A percentile compares a stretch with the other conserved stretches of the same genome.
Conservation (phyloP, 2,888 invertebrate species). For the Cheilosia scutellata region DNA sequence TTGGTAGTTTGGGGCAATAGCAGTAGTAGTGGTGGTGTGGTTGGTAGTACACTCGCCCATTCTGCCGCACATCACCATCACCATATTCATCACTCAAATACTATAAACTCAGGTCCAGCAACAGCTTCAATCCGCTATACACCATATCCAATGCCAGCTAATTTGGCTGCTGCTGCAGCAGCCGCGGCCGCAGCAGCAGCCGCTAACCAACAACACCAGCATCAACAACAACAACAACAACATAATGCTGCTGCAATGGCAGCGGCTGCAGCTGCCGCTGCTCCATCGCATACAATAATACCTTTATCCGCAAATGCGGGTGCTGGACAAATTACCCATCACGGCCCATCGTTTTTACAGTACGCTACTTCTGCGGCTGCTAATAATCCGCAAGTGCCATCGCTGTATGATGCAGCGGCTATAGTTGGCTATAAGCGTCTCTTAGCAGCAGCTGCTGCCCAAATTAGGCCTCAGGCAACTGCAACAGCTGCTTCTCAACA, state of each 20-base stretch:
- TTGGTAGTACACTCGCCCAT: slow-evolving; percentile 81
- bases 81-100: slow-evolving; percentile 76
- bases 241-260: slow-evolving; percentile 81
- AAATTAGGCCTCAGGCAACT: slow-evolving; percentile 80
- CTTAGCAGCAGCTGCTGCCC: slow-evolving; percentile 83
- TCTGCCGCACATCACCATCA: slow-evolving; percentile 74
- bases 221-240: slow-evolving; percentile 81
- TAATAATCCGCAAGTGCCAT: slow-evolving; percentile 85
- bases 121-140: slow-evolving; percentile 86
- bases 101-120: slow-evolving; percentile 65
- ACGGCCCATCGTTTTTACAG: slow-evolving; percentile 83
- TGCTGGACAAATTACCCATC: slow-evolving; percentile 79
- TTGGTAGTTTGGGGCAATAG: slow-evolving; percentile 92
- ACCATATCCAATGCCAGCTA: slow-evolving; percentile 87
- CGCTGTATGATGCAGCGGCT: slow-evolving; percentile 83
- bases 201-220: slow-evolving; percentile 84
- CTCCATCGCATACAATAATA: slow-evolving; percentile 80
- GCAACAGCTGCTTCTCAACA: slow-evolving; percentile 82
- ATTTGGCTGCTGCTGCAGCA: slow-evolving; percentile 83
- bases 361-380: slow-evolving; percentile 88
- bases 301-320: slow-evolving; percentile 80
- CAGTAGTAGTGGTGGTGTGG: slow-evolving; percentile 84
- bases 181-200: slow-evolving; percentile 80
- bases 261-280: slow-evolving; percentile 79
- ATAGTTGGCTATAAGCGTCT: slow-evolving; percentile 83